These are phyloP conservation scores for Okapia johnstoni DNA, from an alignment of 2,113 vertebrate genomes.

Conservation along the genomic window DNA sequence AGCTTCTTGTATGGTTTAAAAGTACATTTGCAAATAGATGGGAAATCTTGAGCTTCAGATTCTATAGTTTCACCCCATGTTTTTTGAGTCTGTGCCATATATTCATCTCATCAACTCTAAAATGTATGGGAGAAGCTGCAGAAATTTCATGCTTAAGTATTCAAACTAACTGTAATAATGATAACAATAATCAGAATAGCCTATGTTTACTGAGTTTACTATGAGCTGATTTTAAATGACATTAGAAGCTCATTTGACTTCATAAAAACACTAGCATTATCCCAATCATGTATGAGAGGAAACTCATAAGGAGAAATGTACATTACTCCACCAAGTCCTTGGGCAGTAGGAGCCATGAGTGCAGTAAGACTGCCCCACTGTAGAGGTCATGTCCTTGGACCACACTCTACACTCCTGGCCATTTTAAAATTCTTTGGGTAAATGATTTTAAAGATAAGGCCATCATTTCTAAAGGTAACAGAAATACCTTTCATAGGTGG, in stretches of 20 bases:
- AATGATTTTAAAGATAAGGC: not conserved
- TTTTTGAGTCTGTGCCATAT: not conserved
- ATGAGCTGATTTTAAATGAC: not conserved
- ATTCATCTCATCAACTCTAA: not conserved
- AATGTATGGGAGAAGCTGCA: not conserved
- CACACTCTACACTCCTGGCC: not conserved
- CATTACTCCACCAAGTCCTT: not conserved
- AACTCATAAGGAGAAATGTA: not conserved
- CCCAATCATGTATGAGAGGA: not conserved
- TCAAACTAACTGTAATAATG: not conserved
- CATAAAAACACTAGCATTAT: not conserved
- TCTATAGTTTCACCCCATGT: not conserved
- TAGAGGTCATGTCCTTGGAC: rapidly evolving
- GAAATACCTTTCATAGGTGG: not conserved
- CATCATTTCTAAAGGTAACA: not conserved
- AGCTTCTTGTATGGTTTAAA: not conserved
- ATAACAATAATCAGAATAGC: not conserved
- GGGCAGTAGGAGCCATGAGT: rapidly evolving
- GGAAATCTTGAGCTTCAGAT: not conserved
- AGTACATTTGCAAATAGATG: not conserved
- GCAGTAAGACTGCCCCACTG: not conserved
- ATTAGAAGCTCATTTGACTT: not conserved
- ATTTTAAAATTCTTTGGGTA: not conserved
- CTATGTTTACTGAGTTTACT: not conserved
- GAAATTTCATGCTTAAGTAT: not conserved